Evolutionary conservation across 2,888 invertebrate species (phyloP).

Genomic region (Julus scandinavius): DNA sequence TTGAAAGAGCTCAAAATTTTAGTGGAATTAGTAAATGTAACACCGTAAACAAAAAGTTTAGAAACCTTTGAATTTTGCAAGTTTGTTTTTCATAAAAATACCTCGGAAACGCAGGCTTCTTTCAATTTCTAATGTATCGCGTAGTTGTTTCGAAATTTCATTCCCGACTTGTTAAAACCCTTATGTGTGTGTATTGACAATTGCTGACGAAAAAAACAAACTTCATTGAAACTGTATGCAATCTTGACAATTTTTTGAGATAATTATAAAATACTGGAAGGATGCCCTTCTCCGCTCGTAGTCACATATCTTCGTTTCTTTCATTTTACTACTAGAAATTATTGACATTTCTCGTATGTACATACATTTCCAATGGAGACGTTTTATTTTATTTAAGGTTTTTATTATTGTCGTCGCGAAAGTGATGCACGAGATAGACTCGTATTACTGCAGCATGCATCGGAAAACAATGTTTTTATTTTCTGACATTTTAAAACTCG

Average conservation of each 20-base stretch:
- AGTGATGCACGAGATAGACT: not conserved
- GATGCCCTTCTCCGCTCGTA: not conserved
- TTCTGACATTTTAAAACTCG: not conserved
- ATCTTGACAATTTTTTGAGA: not conserved
- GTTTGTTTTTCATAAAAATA: too few relatives aligned
- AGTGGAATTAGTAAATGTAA: not conserved
- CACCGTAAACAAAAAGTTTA: not conserved
- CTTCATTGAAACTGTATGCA: not conserved
- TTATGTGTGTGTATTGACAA: not conserved
- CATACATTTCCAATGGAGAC: slow-evolving; percentile 12
- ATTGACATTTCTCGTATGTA: not conserved
- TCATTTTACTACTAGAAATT: not conserved
- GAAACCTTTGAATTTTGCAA: not conserved
- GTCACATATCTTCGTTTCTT: not conserved
- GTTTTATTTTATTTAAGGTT: slow-evolving; percentile 19
- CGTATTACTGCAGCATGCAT: not conserved
- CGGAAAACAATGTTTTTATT: not conserved
- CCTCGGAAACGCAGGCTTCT: not conserved
- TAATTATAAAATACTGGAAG: not conserved
- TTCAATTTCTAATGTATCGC: not conserved
- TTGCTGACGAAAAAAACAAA: not conserved
- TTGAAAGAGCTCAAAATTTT: not conserved
- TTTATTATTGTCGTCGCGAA: not conserved
- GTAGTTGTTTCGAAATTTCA: not conserved
- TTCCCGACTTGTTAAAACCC: not conserved